Conservation (phyloP, 2,113 vertebrate genomes). For the Tachuris rubrigastra region DNA sequence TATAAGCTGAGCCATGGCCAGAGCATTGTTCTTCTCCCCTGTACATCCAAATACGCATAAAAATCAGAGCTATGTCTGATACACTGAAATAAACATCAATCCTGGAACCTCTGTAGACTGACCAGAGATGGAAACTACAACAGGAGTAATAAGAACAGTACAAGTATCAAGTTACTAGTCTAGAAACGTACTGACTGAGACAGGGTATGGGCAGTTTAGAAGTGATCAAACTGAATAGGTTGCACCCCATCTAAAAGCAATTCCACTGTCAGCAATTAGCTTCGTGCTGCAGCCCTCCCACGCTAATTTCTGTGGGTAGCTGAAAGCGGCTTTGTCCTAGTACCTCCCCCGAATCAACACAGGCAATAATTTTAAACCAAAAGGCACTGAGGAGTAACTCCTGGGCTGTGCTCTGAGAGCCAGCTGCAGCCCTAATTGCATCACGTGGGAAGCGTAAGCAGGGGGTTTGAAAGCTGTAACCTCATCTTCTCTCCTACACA, state of each 20-base stretch:
- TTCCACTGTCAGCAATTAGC: neutral
- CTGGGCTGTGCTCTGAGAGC: neutral
- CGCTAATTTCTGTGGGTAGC: neutral
- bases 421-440: slow-evolving; percentile 37
- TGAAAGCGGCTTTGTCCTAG: slow-evolving; percentile 7
- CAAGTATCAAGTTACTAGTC: neutral
- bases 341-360: neutral
- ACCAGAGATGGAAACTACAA: neutral
- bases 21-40: neutral
- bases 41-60: neutral
- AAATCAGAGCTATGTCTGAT: neutral
- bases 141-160: neutral
- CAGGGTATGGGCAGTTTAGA: neutral
- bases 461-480: slow-evolving; percentile 31
- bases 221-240: neutral
- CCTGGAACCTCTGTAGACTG: neutral
- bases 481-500: slow-evolving; percentile 52
- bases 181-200: neutral
- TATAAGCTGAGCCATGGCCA: neutral
- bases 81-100: neutral
- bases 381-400: neutral
- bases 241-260: neutral
- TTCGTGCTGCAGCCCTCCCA: neutral
- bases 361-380: slow-evolving; percentile 15
- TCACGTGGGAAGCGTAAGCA: neutral